A percentile compares a stretch with the other conserved stretches of the same genome.
phyloP scores from a whole-genome alignment of 2,113 vertebrate species.

The Heterochromis multidens region DNA sequence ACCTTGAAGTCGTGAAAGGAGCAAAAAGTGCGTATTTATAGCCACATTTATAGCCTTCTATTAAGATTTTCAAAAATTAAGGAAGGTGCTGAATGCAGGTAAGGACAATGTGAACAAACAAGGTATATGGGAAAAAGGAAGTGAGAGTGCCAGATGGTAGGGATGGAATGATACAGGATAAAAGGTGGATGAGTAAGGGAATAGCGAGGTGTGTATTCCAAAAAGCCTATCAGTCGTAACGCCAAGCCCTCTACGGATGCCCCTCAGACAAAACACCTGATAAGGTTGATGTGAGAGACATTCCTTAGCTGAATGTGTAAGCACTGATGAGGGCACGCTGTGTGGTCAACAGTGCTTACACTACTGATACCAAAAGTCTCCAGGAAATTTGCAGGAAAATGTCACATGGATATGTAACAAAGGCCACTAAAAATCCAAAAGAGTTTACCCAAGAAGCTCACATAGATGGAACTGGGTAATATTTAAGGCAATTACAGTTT shows the following conservation, averaged over 20 bases:
- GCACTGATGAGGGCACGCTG: slow-evolving; percentile 56
- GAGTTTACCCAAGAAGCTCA: not conserved
- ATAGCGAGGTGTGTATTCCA: slow-evolving; percentile 31
- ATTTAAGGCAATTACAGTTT: not conserved
- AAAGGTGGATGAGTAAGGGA: not conserved
- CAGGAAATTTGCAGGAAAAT: not conserved
- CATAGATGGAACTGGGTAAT: not conserved
- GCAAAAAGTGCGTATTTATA: not conserved
- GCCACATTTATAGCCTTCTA: not conserved
- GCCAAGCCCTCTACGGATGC: slow-evolving; percentile 57
- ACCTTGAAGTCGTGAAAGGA: not conserved
- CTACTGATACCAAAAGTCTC: slow-evolving; percentile 23
- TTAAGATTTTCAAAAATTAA: not conserved
- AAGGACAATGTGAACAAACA: not conserved
- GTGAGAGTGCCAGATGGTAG: not conserved
- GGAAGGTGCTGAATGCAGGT: not conserved
- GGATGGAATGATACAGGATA: not conserved
- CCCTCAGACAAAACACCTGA: slow-evolving; percentile 75
- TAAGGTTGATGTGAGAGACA: slow-evolving; percentile 65
- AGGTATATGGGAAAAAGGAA: not conserved
- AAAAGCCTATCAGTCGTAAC: slow-evolving; percentile 54
- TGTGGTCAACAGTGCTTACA: slow-evolving; percentile 54
- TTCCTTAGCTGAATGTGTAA: slow-evolving; percentile 65
- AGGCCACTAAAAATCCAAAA: not conserved
- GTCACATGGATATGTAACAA: not conserved